Conservation (phyloP, 1,140 invertebrate genomes). For the Drosophila littoralis region DNA sequence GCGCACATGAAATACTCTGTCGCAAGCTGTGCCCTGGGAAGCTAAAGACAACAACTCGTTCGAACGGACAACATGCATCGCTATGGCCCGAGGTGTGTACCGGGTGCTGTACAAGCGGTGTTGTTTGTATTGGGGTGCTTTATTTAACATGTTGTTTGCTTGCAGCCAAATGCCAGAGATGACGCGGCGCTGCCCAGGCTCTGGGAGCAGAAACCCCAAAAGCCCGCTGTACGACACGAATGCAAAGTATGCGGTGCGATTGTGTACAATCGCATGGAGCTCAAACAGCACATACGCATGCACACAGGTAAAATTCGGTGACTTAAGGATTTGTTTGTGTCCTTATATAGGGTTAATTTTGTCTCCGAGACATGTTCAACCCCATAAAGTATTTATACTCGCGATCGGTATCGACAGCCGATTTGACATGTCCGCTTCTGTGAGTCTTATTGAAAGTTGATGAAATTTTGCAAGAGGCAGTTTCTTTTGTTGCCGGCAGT, state of each 20-base stretch:
- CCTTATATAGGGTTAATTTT: not conserved
- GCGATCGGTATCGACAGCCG: too few relatives aligned
- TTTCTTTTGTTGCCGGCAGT: too few relatives aligned
- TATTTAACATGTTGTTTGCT: constrained; percentile 3
- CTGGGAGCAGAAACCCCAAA: constrained; percentile 13
- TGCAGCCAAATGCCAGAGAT: not conserved
- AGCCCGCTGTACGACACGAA: constrained; percentile 47
- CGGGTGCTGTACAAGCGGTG: not conserved
- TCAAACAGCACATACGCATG: constrained; percentile 70
- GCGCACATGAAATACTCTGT: constrained; percentile 72
- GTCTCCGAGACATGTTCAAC: too few relatives aligned
- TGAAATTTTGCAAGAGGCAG: too few relatives aligned
- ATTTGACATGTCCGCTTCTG: too few relatives aligned
- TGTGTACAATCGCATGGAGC: constrained; percentile 59
- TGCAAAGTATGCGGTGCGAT: constrained; percentile 64
- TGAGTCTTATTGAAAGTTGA: too few relatives aligned
- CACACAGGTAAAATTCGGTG: constrained; percentile 58
- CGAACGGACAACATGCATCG: constrained; percentile 45
- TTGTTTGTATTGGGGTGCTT: constrained; percentile 1
- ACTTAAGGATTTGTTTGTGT: not conserved
- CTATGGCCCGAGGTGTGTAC: constrained; percentile 33
- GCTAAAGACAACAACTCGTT: constrained; percentile 4
- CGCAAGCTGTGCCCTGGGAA: constrained; percentile 53
- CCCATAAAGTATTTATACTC: too few relatives aligned
- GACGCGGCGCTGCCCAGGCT: not conserved